Evolutionary conservation across 2,797 vertebrate genomes (phyloP), one percentile per base, ranked within the genome.

Genomic region (Hozukius guyotensis): DNA sequence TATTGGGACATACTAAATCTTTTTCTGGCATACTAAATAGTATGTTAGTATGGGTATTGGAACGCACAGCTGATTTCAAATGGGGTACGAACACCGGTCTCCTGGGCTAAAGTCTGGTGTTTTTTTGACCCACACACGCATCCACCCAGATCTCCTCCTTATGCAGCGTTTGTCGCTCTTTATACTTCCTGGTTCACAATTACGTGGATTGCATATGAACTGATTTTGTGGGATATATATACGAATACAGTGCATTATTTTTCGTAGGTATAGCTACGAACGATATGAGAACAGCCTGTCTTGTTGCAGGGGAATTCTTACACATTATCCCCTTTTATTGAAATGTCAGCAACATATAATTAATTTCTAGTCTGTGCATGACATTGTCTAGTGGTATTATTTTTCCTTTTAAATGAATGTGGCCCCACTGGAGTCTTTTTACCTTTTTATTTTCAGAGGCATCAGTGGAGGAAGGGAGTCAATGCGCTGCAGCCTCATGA

Each of bases 341-440:
- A 66, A 80, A 59, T 66, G 24, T 66, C 36, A 70, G 70, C 18
- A 69, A 75, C 66, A 67, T 36, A 79, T 67, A 65, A 63, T 73
- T 75, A 2, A 78, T 67, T 63, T 79, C 62, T 69, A 25, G n/a
- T 67, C 56, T 12, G 31, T 73, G 72, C 34, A 25, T 72, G 71
- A 66, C 52, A 62, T 61, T 78, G 36, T 78, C 32, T 74, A 8
- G 14, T 42, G 27, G 8, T 72, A 82, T 78, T 34, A 60, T 60
- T 77, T 82, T 76, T 85, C 62, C 38, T 74, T 75, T 79, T 5
- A 72, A 81, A 86, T 72, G 10, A 74, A 53, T 14, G 55, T 71
- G 46, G 70, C 66, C 70, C 74, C 74, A 53, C 42, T 73, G 1
- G 59, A 81, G 34, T 74, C 56, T 81, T 70, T 67, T 72, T 36